Conservation (phyloP, 2,888 invertebrate genomes). For the Eretmocerus hayati region DNA sequence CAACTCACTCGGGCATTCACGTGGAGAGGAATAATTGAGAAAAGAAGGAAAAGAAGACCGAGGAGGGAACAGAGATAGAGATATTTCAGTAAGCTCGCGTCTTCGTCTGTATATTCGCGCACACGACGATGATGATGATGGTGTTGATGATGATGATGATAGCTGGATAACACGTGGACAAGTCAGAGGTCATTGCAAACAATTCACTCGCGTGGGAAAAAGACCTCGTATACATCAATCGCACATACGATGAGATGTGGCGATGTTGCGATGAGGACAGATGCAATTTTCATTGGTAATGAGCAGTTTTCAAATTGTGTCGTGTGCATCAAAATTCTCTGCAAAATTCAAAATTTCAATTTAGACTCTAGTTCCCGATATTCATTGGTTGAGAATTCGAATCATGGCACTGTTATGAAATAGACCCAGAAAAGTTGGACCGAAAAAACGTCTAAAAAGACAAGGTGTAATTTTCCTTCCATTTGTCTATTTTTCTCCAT, state of each 20-base stretch:
- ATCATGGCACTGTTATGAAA: too few species aligned
- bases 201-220: conserved; percentile 45
- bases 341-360: too few species aligned
- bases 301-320: too few species aligned
- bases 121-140: conserved; percentile 38
- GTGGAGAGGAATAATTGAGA: neutral
- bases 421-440: too few species aligned
- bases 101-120: conserved; percentile 3
- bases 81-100: neutral
- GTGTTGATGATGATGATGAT: conserved; percentile 29
- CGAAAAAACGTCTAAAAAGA: too few species aligned
- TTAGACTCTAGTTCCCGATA: too few species aligned
- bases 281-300: too few species aligned
- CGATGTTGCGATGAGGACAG: neutral
- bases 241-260: neutral
- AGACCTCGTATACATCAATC: conserved; percentile 22
- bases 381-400: too few species aligned
- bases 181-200: conserved; percentile 44
- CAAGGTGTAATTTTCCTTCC: too few species aligned
- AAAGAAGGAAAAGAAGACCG: conserved; percentile 3
- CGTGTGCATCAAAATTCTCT: too few species aligned
- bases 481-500: too few species aligned
- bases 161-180: conserved; percentile 23
- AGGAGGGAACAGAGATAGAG: neutral
- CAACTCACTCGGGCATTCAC: conserved; percentile 32